Base-by-base conservation (phyloP, 1,140 invertebrate genomes). In the Stegodyphus mimosarum region DNA sequence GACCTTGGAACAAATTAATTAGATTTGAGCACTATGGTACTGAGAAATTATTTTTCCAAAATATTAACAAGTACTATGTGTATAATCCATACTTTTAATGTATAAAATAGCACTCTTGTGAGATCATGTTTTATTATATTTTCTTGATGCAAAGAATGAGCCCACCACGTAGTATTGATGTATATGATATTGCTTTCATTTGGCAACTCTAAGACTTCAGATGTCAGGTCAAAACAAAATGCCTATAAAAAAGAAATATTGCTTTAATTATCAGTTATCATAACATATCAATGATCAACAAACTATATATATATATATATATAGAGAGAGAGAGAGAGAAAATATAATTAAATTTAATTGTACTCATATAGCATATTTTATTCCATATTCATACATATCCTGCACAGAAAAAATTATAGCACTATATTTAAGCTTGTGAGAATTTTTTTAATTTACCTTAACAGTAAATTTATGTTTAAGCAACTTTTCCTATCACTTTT, bases 121-220 rank as follows among this genome's bases (percentile, higher is more conserved):
- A 81, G 48, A 17, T 49, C 11, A 7, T 72, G 9, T 64, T 81
- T 81, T 13, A 81, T 51, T 10, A 11, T 50, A 0, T 60, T 51
- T 64, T 81, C 78, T 64, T 72, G 69, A 50, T 81, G 69, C 13
- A 81, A 48, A 53, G 78, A 81, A n/a, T 71, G 13, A 6, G 50
- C 10, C 78, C 78, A 81, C 9, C 5, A 50, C 18, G 55, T 72
- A 33, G 52, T 17, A n/a, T 81, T 81, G n/a, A 81, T 13, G 17
- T 72, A 81, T 10, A 81, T 17, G 33, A 71, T 81, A 50, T 18
- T 55, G 1, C 63, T 81, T 63, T 55, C 52, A 17, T 79, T 18
- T 1, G 15, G 9, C 55, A 60, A 11, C 9, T 60, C 15, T 60
- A 60, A 60, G 9, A 15, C 55, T 60, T 60, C 55, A 11, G 15